Conservation (phyloP, 1,140 invertebrate species). For the Ptiloglossa arizonensis region DNA sequence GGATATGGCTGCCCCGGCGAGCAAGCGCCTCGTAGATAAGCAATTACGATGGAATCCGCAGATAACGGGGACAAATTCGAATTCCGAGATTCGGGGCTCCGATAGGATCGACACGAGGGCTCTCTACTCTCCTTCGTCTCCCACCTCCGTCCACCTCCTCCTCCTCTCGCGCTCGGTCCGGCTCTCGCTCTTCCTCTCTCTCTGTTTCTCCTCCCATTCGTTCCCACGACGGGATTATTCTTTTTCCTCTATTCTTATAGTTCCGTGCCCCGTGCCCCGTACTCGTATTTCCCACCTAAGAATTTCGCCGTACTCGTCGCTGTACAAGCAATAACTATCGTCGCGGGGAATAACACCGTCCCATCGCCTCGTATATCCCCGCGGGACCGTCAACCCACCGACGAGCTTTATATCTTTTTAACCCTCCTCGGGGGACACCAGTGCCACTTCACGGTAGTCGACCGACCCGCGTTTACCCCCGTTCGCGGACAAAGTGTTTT, state of each 20-base stretch:
- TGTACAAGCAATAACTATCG: background rate
- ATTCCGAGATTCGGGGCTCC: constrained; percentile 73
- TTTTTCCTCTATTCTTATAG: background rate
- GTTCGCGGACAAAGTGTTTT: no score
- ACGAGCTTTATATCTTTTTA: background rate
- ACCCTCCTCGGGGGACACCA: background rate
- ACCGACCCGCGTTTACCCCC: no score
- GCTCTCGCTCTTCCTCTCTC: no score
- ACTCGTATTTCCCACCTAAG: constrained; percentile 11
- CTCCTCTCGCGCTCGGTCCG: no score
- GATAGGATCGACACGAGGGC: constrained; percentile 72
- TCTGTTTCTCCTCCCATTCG: background rate
- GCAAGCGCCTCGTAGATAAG: constrained; percentile 76
- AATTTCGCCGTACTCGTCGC: background rate
- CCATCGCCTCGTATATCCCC: background rate
- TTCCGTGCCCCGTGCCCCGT: background rate
- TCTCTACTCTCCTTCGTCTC: background rate
- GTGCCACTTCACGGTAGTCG: background rate
- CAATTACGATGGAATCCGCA: constrained; percentile 78
- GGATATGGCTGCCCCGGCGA: constrained; percentile 54
- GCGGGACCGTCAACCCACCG: no score
- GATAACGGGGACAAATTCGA: constrained; percentile 75
- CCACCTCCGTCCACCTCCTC: background rate
- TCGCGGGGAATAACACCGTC: background rate
- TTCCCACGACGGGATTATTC: background rate